phyloP scores from a whole-genome alignment of 2,888 invertebrate species.

The Hanleya hanleyi region DNA sequence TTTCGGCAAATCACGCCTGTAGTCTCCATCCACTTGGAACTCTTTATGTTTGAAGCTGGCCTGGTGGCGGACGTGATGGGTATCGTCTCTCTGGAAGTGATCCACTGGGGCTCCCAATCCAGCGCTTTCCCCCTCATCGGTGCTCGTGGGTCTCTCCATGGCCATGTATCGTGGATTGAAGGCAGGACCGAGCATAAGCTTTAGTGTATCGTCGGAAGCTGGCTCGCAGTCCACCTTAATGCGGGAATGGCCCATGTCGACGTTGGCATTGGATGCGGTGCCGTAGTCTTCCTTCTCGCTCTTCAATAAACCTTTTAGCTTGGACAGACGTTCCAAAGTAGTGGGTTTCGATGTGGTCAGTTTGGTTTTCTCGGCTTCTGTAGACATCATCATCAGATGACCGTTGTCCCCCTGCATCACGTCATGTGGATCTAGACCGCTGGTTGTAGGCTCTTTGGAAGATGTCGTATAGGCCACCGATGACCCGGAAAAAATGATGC shows the following conservation, averaged over 20 bases:
- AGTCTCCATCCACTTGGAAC: conserved; percentile 15
- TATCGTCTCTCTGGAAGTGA: neutral
- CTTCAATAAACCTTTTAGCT: neutral
- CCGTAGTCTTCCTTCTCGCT: neutral
- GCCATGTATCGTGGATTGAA: conserved; percentile 39
- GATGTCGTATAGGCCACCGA: neutral
- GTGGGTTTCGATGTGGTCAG: neutral
- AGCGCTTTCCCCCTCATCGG: neutral
- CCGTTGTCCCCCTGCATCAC: neutral
- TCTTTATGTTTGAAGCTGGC: conserved; percentile 1
- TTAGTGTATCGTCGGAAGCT: conserved; percentile 11
- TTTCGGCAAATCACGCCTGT: conserved; percentile 12
- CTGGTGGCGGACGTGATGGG: neutral
- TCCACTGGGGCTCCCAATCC: neutral
- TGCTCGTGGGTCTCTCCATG: conserved; percentile 15
- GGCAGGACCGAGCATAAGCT: conserved; percentile 24
- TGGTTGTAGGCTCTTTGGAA: neutral
- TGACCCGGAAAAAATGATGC: too few relatives aligned
- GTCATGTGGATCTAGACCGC: neutral
- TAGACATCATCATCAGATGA: neutral
- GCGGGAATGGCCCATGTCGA: neutral
- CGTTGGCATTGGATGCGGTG: neutral
- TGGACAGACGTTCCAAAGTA: neutral
- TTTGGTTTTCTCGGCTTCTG: neutral
- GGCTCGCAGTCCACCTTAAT: conserved; percentile 18